Evolutionary conservation across 2,113 vertebrate species (phyloP).

Genomic region (Varanus salvator): DNA sequence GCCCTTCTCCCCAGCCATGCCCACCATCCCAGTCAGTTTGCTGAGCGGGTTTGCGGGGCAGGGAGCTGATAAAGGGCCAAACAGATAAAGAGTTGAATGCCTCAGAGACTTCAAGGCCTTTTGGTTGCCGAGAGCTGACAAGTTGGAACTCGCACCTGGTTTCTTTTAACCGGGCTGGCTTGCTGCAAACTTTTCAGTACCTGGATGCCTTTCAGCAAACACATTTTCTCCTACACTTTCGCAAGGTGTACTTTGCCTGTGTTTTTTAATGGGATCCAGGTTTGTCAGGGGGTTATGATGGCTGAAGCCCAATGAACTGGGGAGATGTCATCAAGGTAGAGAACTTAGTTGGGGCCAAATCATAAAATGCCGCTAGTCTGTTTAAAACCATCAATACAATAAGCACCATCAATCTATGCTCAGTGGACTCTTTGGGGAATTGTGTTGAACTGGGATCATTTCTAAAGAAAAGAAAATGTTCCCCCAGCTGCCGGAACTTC

Average conservation of each 20-base stretch:
- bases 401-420: constrained; percentile 10
- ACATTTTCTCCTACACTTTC: not conserved
- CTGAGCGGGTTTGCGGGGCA: not conserved
- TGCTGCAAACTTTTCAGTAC: not conserved
- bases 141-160: not conserved
- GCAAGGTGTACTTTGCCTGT: not conserved
- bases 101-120: not conserved
- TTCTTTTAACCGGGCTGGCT: constrained; percentile 19
- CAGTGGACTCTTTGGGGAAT: not conserved
- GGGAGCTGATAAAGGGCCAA: not conserved
- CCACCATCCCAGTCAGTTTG: not conserved
- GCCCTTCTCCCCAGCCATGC: not conserved
- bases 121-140: not conserved
- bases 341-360: not conserved
- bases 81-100: not conserved
- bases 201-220: not conserved
- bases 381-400: constrained; percentile 40
- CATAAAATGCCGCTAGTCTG: constrained; percentile 24
- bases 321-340: not conserved
- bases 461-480: constrained; percentile 14
- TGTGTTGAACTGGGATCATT: constrained; percentile 18
- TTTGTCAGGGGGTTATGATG: not conserved
- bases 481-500: not conserved
- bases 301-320: not conserved
- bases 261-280: constrained; percentile 5